Evolutionary conservation across 2,888 invertebrate genomes (phyloP), one percentile per base, ranked within the genome.

Genomic region (Julus scanicus): DNA sequence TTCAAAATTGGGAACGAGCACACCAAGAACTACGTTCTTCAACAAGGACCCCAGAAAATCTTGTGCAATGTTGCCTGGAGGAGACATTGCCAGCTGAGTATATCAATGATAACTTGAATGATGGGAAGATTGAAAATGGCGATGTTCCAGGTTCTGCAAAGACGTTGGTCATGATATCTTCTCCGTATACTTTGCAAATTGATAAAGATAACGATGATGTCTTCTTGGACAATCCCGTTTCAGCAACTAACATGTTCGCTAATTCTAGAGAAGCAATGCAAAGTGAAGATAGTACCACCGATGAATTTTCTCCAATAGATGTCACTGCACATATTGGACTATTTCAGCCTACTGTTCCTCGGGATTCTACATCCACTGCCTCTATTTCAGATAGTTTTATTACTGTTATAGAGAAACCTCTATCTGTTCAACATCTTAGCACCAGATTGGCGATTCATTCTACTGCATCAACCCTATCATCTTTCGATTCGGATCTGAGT

Each of bases 401-500:
- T n/a, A 88, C 88, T 9, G 88, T 88, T 11, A 84, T 88, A 13
- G 88, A 88, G 49, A 20, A 57, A 13, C 39, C 85, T 1, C 11
- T 85, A 15, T 40, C 57, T 3, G 57, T 48, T 2, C 49, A 39
- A 39, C 37, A 49, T n/a, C 53, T 37, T 4, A 63, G 8, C 15
- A 80, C 37, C 71, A 88, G 88, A 57, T 39, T 84, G 39, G 37
- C 57, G 6, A 88, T 88, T 49, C 88, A 57, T 17, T 88, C 88
- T 0, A 53, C 88, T 5, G 40, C 88, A 29, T 88, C 88, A n/a
- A 85, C 88, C 5, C n/a, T 88, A 20, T 88, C 88, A 1, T 88
- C 88, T 13, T 39, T 88, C 37, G 88, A 88, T 57, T 88, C 88
- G 6, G 88, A 88, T 48, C 49, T 49, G 20, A 88, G 85, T 85